phyloP scores from a whole-genome alignment of 2,113 vertebrate species.

The Anser brachyrhynchus region DNA sequence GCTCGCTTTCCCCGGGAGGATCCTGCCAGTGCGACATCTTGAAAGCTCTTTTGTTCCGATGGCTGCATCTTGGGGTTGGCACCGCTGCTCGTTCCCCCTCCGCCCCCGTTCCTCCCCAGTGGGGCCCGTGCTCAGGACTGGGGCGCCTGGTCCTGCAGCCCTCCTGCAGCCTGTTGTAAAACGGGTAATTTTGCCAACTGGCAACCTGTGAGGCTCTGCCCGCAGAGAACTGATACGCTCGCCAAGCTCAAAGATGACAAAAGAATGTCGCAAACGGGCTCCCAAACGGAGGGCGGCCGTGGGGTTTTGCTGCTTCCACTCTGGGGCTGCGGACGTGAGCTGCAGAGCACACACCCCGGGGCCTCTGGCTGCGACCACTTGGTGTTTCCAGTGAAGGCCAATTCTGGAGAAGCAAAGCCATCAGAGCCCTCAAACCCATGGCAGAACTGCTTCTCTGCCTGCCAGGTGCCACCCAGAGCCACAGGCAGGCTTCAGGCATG shows the following conservation, averaged over 20 bases:
- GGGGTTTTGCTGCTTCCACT: background rate
- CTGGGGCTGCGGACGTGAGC: background rate
- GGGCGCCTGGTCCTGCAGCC: background rate
- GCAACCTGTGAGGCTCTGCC: background rate
- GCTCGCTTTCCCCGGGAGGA: background rate
- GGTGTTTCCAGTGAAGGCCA: background rate
- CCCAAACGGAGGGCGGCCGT: background rate
- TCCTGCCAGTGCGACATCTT: constrained; percentile 24
- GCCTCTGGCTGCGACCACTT: background rate
- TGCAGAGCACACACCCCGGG: background rate
- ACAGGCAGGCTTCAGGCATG: background rate
- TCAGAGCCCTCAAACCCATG: background rate
- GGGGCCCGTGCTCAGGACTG: background rate
- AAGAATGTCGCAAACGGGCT: background rate
- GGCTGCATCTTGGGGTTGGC: background rate
- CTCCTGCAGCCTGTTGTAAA: background rate
- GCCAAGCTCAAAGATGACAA: background rate
- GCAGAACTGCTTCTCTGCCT: background rate
- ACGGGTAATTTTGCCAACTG: background rate
- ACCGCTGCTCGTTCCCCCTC: background rate
- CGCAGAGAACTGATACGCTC: background rate
- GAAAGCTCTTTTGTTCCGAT: constrained; percentile 43
- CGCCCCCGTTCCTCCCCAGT: background rate
- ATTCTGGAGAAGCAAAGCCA: background rate
- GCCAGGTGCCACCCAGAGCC: background rate